phyloP scores from a whole-genome alignment of 2,888 invertebrate species.

The Scelioninae gen. 1 region DNA sequence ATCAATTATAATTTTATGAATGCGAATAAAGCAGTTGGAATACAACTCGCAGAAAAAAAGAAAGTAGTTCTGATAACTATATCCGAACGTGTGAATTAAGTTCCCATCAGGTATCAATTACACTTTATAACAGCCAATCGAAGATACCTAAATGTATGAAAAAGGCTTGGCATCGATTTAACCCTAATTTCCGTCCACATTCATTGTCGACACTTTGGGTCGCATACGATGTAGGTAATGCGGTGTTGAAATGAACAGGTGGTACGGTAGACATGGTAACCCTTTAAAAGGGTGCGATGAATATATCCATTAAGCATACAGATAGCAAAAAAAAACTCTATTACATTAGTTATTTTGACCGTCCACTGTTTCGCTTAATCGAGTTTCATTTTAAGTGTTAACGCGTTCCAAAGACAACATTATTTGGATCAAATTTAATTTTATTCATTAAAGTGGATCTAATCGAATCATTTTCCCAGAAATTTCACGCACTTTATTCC shows the following conservation, averaged over 20 bases:
- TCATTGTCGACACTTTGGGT: constrained; percentile 63
- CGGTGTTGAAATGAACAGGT: constrained; percentile 64
- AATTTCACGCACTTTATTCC: too few species aligned
- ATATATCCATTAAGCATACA: constrained; percentile 47
- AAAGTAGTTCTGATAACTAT: constrained; percentile 34
- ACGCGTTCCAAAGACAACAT: constrained; percentile 28
- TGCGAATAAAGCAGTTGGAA: constrained; percentile 17
- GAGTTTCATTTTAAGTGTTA: constrained; percentile 34
- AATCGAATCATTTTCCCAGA: too few species aligned
- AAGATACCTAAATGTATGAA: constrained; percentile 16
- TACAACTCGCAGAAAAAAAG: constrained; percentile 19
- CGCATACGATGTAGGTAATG: constrained; percentile 28
- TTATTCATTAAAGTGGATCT: background rate
- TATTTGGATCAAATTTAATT: constrained; percentile 38
- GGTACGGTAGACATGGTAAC: constrained; percentile 64
- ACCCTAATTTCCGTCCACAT: constrained; percentile 58
- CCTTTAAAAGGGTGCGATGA: constrained; percentile 62
- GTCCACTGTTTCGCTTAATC: constrained; percentile 41
- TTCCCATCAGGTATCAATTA: constrained; percentile 50
- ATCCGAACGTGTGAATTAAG: constrained; percentile 38
- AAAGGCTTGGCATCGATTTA: constrained; percentile 61
- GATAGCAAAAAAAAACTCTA: constrained; percentile 48
- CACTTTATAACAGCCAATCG: constrained; percentile 27
- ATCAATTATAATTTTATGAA: constrained; percentile 32
- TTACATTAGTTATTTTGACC: constrained; percentile 25